Percentiles rank a stretch among this genome's conserved stretches.
These are phyloP conservation scores for Lepidocyrtinus sp. DNA, from an alignment of 2,888 invertebrate genomes.

Conservation along the genomic window DNA sequence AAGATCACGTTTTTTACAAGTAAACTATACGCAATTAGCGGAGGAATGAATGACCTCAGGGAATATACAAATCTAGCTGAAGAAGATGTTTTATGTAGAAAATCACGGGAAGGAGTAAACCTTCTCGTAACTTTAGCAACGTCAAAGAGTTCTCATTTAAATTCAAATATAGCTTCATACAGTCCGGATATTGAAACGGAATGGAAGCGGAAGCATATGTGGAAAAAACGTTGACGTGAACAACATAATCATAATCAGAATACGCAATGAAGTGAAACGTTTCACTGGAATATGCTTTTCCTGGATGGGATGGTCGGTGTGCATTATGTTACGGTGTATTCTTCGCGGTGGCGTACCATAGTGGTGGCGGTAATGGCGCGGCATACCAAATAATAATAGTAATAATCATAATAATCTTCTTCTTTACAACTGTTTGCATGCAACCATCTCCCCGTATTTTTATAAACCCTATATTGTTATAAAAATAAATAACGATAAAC, in stretches of 20 bases:
- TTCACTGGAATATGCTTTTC: no score
- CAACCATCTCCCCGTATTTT: not conserved
- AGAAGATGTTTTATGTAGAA: no score
- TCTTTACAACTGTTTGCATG: not conserved
- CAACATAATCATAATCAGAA: not conserved
- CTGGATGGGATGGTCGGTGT: no score
- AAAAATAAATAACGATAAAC: not conserved
- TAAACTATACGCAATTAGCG: not conserved
- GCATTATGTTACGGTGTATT: no score
- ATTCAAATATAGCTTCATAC: no score
- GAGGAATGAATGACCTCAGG: not conserved
- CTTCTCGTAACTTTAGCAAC: no score
- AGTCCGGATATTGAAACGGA: not conserved
- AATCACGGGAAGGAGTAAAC: no score
- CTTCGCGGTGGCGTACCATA: not conserved
- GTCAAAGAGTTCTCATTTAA: no score
- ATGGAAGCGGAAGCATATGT: not conserved
- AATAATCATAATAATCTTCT: not conserved
- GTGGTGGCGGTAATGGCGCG: not conserved
- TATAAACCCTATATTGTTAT: not conserved
- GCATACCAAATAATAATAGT: not conserved
- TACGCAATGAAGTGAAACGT: not conserved
- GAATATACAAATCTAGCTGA: not conserved
- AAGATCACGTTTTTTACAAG: not conserved
- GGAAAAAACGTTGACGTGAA: not conserved